A percentile compares a stretch with the other conserved stretches of the same genome.
Conservation (phyloP, 2,797 vertebrate genomes). For the Cheirogaleus major region DNA sequence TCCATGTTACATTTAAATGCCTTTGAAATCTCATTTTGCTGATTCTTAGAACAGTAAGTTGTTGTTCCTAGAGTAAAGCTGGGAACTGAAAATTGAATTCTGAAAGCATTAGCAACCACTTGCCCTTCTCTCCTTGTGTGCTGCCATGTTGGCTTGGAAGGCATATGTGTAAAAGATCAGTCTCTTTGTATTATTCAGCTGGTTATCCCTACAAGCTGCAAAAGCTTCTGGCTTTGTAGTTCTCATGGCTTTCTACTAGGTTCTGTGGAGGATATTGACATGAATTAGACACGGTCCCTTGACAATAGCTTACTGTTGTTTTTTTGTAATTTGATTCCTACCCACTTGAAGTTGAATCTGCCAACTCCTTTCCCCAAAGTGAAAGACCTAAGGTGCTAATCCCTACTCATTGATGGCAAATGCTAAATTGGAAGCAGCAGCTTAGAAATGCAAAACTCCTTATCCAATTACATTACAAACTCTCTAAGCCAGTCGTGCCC, state of each 20-base stretch:
- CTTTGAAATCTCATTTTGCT: slow-evolving; percentile 35
- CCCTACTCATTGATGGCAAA: slow-evolving; percentile 47
- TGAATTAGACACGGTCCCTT: slow-evolving; percentile 58
- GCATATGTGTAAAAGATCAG: background rate
- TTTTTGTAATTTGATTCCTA: slow-evolving; percentile 66
- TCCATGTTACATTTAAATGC: slow-evolving; percentile 47
- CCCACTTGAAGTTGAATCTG: slow-evolving; percentile 50
- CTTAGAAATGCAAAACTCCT: slow-evolving; percentile 63
- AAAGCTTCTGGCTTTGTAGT: slow-evolving; percentile 55
- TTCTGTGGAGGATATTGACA: slow-evolving; percentile 12
- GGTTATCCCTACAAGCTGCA: background rate
- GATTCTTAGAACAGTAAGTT: slow-evolving; percentile 5
- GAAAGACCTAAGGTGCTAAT: slow-evolving; percentile 64
- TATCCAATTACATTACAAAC: slow-evolving; percentile 36
- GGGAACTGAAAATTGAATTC: slow-evolving; percentile 10
- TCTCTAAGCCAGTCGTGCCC: background rate
- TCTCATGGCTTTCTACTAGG: slow-evolving; percentile 52
- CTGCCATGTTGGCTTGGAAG: slow-evolving; percentile 39
- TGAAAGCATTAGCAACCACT: background rate
- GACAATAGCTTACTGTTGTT: slow-evolving; percentile 49
- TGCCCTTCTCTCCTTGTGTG: background rate
- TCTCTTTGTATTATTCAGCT: slow-evolving; percentile 30
- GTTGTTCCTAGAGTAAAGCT: slow-evolving; percentile 30
- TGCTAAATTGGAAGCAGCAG: slow-evolving; percentile 59
- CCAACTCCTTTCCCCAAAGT: slow-evolving; percentile 49